These are phyloP conservation scores for Aleiodes leptofemur DNA, from an alignment of 2,888 invertebrate species.

Conservation along the genomic window DNA sequence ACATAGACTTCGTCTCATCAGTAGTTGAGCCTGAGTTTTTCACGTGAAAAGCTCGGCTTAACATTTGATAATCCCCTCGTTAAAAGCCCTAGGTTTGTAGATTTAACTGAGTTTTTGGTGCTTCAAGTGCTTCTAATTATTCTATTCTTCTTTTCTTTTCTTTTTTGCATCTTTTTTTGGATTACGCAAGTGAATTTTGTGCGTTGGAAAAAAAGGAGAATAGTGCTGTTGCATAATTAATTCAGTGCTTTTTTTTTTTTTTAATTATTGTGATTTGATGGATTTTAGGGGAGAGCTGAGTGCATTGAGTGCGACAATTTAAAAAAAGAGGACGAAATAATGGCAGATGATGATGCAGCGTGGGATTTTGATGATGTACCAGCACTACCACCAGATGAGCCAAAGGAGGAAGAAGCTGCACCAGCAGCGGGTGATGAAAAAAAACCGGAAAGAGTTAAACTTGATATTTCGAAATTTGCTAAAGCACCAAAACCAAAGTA, in stretches of 20 bases:
- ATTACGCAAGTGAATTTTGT: constrained; percentile 36
- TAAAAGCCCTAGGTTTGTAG: constrained; percentile 1
- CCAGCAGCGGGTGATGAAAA: constrained; percentile 73
- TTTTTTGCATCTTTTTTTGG: neutral
- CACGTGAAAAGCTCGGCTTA: constrained; percentile 8
- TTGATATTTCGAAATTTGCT: constrained; percentile 67
- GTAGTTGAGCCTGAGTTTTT: constrained; percentile 40
- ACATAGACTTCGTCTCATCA: constrained; percentile 16
- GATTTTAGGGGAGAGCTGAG: no score
- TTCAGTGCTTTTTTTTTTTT: neutral
- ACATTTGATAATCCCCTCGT: neutral
- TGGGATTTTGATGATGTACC: constrained; percentile 64
- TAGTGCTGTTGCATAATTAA: constrained; percentile 23
- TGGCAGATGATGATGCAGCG: constrained; percentile 54
- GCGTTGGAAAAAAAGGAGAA: neutral
- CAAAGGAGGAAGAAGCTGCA: constrained; percentile 66
- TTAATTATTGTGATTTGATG: no score
- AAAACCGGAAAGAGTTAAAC: constrained; percentile 54
- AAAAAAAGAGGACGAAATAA: constrained; percentile 21
- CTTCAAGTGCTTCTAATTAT: neutral
- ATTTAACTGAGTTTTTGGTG: neutral
- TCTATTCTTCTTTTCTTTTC: neutral
- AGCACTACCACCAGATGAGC: constrained; percentile 63
- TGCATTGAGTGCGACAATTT: neutral
- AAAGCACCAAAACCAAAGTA: constrained; percentile 83